phyloP scores from a whole-genome alignment of 2,888 invertebrate genomes.

The Diogma glabrata region DNA sequence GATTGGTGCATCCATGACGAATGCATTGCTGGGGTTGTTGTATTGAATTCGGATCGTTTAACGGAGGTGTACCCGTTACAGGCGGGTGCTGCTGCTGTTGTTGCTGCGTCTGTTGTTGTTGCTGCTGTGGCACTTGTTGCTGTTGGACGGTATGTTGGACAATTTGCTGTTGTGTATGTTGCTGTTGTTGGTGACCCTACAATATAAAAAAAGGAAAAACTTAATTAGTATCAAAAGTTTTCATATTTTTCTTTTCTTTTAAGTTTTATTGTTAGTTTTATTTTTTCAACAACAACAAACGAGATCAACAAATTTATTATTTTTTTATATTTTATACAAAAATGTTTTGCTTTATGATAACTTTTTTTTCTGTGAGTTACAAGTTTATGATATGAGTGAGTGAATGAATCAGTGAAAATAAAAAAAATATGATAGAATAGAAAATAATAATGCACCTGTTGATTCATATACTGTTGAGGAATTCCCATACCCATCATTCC shows the following conservation, averaged over 20 bases:
- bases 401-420: conserved; percentile 19
- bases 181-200: background rate
- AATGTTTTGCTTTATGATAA: too few species aligned
- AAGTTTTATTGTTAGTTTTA: background rate
- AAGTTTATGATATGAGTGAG: background rate
- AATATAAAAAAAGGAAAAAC: background rate
- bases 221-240: background rate
- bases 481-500: conserved; percentile 30
- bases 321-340: conserved; percentile 1
- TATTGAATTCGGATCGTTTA: conserved; percentile 24
- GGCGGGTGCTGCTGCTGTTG: conserved; percentile 4
- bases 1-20: conserved; percentile 82
- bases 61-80: conserved; percentile 30
- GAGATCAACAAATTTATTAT: conserved; percentile 8
- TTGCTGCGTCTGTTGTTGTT: conserved; percentile 4
- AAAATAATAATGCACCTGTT: conserved; percentile 33
- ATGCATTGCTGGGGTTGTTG: conserved; percentile 53
- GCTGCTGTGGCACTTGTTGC: conserved; percentile 22
- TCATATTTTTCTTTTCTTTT: background rate
- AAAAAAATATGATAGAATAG: background rate
- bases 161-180: conserved; percentile 3
- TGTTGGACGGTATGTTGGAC: conserved; percentile 5
- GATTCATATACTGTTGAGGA: conserved; percentile 39
- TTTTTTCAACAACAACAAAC: conserved; percentile 6
- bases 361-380: conserved; percentile 1